Conservation (phyloP, 2,888 invertebrate genomes). For the Sussaba pulchella region DNA sequence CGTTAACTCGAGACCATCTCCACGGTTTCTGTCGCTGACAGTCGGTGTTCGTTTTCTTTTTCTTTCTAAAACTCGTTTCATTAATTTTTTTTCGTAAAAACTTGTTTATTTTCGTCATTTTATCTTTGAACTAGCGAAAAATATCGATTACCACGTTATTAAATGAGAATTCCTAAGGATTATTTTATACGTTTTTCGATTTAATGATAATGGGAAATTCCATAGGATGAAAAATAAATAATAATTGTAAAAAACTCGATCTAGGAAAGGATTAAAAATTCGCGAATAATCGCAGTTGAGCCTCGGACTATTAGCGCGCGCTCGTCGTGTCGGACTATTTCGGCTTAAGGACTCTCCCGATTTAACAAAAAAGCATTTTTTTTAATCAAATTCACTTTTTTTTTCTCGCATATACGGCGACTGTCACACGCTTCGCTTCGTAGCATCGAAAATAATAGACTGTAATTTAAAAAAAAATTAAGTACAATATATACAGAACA, state of each 20-base stretch:
- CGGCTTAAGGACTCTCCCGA: neutral
- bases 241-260: neutral
- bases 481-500: constrained; percentile 38
- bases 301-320: neutral
- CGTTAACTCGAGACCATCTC: constrained; percentile 45
- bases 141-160: constrained; percentile 5
- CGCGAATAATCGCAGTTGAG: neutral
- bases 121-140: constrained; percentile 5
- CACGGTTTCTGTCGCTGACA: constrained; percentile 37
- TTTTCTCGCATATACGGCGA: neutral
- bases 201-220: neutral
- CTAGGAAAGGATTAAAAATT: neutral
- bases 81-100: neutral
- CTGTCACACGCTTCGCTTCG: neutral
- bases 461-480: constrained; percentile 18
- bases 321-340: constrained; percentile 47
- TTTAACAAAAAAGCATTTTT: too few relatives aligned
- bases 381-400: constrained; percentile 52
- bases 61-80: too few relatives aligned
- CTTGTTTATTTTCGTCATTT: neutral
- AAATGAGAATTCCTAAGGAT: constrained; percentile 15
- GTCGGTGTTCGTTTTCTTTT: constrained; percentile 5
- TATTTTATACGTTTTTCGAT: neutral
- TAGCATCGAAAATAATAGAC: constrained; percentile 29
- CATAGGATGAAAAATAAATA: neutral